These are phyloP conservation scores for Lethenteron camtschaticum DNA, from an alignment of 2,113 vertebrate species.

Conservation along the genomic window DNA sequence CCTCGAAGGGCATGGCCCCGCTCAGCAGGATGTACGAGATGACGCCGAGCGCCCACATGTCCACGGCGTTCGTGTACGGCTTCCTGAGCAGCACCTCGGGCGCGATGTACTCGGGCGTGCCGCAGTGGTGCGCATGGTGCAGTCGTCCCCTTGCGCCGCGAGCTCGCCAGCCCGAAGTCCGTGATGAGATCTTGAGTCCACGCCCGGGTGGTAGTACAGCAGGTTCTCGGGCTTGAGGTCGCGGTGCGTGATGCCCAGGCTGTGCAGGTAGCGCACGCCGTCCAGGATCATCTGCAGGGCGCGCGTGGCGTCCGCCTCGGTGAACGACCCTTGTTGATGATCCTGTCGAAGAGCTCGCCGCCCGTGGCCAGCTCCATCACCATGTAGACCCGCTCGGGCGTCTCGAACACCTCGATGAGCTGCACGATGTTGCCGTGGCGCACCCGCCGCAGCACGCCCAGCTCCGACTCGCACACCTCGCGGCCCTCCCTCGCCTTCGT, in stretches of 20 bases:
- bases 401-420: slow-evolving; percentile 25
- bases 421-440: slow-evolving; percentile 20
- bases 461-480: slow-evolving; percentile 19
- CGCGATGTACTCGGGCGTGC: slow-evolving; percentile 22
- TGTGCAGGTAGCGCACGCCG: slow-evolving; percentile 20
- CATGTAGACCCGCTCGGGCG: slow-evolving; percentile 17
- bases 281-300: slow-evolving; percentile 20
- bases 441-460: slow-evolving; percentile 20
- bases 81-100: slow-evolving; percentile 20
- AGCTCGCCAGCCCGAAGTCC: slow-evolving; percentile 22
- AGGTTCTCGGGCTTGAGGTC: slow-evolving; percentile 27
- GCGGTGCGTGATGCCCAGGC: slow-evolving; percentile 19
- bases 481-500: slow-evolving; percentile 16
- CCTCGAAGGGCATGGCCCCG: slow-evolving; percentile 23
- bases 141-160: slow-evolving; percentile 12
- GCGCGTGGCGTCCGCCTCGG: slow-evolving; percentile 19
- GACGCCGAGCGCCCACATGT: slow-evolving; percentile 25
- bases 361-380: slow-evolving; percentile 24
- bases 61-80: slow-evolving; percentile 18
- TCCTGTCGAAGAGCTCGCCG: slow-evolving; percentile 22
- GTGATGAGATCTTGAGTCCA: slow-evolving; percentile 21
- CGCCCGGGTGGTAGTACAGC: slow-evolving; percentile 22
- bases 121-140: slow-evolving; percentile 14
- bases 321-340: slow-evolving; percentile 22
- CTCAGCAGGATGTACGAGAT: slow-evolving; percentile 23